A percentile compares a stretch with the other conserved stretches of the same genome.
Evolutionary conservation across 2,113 vertebrate species (phyloP).

Genomic region (Dermatemys mawii): DNA sequence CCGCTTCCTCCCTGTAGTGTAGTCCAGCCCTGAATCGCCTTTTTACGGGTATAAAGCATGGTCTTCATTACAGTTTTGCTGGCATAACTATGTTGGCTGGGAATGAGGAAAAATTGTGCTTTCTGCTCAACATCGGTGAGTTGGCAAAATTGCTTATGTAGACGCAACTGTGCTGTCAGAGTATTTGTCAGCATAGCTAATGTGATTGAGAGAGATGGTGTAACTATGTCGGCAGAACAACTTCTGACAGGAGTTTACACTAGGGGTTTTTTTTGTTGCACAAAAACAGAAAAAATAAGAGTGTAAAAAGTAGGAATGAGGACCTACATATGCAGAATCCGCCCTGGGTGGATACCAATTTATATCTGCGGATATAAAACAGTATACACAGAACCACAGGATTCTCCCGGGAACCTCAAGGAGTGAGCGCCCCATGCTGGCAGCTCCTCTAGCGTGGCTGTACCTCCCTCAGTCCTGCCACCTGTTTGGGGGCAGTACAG

Average conservation of each 20-base stretch:
- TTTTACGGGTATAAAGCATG: not conserved
- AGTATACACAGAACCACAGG: too few species aligned
- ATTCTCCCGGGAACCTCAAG: too few species aligned
- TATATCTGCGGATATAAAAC: too few species aligned
- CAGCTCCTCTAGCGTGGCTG: too few species aligned
- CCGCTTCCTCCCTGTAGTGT: too few species aligned
- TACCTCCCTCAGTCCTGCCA: too few species aligned
- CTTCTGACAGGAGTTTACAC: not conserved
- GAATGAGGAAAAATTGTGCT: not conserved
- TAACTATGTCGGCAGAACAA: not conserved
- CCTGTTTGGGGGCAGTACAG: too few species aligned
- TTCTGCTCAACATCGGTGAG: not conserved
- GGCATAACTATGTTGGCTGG: not conserved
- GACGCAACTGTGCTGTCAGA: not conserved
- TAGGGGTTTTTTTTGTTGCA: not conserved
- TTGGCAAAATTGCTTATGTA: not conserved
- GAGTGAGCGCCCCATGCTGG: too few species aligned
- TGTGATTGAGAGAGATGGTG: not conserved
- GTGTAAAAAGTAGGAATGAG: not conserved
- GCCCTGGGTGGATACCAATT: too few species aligned
- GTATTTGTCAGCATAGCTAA: not conserved
- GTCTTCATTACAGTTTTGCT: not conserved
- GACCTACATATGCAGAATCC: too few species aligned
- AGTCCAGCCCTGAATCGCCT: too few species aligned
- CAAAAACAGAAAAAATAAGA: not conserved